Evolutionary conservation across 2,797 vertebrate genomes (phyloP).

Genomic region (Cyprinodon diabolis): DNA sequence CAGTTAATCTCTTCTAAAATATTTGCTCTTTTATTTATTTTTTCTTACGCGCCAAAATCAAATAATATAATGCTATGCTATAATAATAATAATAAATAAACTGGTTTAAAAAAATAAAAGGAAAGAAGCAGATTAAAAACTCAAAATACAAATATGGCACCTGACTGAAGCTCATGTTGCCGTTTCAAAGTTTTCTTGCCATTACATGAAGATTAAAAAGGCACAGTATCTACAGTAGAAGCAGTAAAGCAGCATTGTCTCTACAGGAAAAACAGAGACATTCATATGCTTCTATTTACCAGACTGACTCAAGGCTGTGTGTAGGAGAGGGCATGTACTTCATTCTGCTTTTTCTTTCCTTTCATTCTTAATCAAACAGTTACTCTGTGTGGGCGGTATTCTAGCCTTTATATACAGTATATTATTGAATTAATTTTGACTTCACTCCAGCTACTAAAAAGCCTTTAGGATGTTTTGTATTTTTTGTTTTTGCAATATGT

Average conservation of each 20-base stretch:
- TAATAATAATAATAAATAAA: no score
- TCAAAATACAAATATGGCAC: neutral
- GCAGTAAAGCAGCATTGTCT: neutral
- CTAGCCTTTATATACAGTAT: slow-evolving; percentile 9
- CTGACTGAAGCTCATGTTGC: neutral
- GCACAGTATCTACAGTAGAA: neutral
- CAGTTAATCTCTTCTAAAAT: neutral
- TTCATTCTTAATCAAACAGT: slow-evolving; percentile 30
- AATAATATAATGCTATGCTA: no score
- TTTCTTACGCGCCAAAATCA: no score
- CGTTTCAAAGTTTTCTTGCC: neutral
- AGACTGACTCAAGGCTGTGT: slow-evolving; percentile 5
- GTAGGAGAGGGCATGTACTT: neutral
- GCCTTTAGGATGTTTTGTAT: neutral
- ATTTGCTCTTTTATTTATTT: no score
- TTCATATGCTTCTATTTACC: neutral
- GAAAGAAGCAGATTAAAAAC: neutral
- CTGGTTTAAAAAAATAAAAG: no score
- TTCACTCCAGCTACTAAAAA: neutral
- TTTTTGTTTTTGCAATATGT: neutral
- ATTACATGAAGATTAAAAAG: neutral
- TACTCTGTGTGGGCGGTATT: slow-evolving; percentile 6
- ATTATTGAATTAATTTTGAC: slow-evolving; percentile 4
- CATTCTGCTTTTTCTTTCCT: slow-evolving; percentile 3
- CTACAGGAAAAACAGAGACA: neutral